Base-by-base conservation (phyloP, 2,797 vertebrate species). In the Gallirallus australis region DNA sequence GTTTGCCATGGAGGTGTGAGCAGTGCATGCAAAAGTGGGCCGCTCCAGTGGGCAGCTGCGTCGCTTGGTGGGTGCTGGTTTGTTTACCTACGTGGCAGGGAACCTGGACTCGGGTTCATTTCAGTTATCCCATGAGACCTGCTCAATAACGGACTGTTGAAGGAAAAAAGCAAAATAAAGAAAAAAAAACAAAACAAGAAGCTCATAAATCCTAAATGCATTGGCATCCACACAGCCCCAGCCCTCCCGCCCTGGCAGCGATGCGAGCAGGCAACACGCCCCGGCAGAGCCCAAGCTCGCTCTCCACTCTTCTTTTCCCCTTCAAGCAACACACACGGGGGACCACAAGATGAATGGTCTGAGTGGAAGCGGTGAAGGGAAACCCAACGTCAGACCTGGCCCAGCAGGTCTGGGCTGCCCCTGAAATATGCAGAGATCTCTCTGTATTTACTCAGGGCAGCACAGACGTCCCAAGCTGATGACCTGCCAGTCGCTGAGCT, bases 101-200 rank as follows among this genome's bases (percentile, higher is more conserved):
- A 97, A 90, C 98, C 98, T 97, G 98, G 98, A 97, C 97, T 97
- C 98, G 96, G 98, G 98, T 98, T 98, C 98, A 97, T 98, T 98
- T 99, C 99, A 99, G 99, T 99, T 99, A 98, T 99, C 99, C 99
- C 98, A 99, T 98, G 99, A 98, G 98, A 99, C 99, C 99, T 99
- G 99, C 98, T 99, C 99, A 99, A 98, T 99, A 98, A 99, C 98
- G 98, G 99, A 99, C 99, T 99, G 98, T 98, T 95, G 97, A 97
- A 98, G 97, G 98, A 98, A 92, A 98, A 98, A 98, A 96, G 98
- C 98, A 98, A 94, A 98, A 97, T 89, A 96, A 96, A 97, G 85
- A 97, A 53, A 80, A 39, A 70, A 68, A 90, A 91, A 37, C 75
- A 97, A 88, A 97, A 96, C 76, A 95, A 96, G 86, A 96, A 96